Evolutionary conservation across 1,140 invertebrate genomes (phyloP).

Genomic region (Aphis craccivora): DNA sequence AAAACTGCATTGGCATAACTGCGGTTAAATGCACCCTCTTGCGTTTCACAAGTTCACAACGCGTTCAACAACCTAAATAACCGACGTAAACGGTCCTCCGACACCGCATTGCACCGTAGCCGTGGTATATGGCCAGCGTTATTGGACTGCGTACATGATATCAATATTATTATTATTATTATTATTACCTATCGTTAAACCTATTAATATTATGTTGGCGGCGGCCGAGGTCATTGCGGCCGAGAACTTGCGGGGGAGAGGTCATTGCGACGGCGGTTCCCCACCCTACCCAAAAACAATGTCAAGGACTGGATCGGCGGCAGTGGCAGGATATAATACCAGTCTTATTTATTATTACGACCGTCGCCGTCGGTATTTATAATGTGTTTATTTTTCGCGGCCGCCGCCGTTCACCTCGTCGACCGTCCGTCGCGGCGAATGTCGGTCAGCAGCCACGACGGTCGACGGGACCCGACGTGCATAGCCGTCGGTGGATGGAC

Average conservation of each 20-base stretch:
- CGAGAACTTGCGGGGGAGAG: constrained; percentile 24
- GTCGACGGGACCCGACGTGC: not conserved
- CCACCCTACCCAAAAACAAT: not conserved
- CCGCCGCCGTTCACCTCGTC: not conserved
- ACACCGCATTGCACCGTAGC: not conserved
- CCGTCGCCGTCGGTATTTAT: not conserved
- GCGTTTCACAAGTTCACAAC: not conserved
- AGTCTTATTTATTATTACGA: not conserved
- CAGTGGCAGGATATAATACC: not conserved
- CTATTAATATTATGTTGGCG: not conserved
- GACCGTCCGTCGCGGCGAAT: not conserved
- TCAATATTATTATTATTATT: not conserved
- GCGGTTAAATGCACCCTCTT: no score
- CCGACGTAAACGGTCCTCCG: not conserved
- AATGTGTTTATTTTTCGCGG: not conserved
- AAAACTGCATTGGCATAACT: not conserved
- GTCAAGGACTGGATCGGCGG: constrained; percentile 19
- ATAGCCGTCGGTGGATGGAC: not conserved
- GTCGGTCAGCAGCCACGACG: constrained; percentile 4
- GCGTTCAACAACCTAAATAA: not conserved
- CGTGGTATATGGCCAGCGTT: not conserved
- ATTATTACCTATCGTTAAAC: not conserved
- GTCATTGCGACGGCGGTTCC: not conserved
- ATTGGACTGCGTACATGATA: not conserved
- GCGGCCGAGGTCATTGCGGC: not conserved